Evolutionary conservation across 2,888 invertebrate genomes (phyloP).

Genomic region (Gisinianus flammeolus): DNA sequence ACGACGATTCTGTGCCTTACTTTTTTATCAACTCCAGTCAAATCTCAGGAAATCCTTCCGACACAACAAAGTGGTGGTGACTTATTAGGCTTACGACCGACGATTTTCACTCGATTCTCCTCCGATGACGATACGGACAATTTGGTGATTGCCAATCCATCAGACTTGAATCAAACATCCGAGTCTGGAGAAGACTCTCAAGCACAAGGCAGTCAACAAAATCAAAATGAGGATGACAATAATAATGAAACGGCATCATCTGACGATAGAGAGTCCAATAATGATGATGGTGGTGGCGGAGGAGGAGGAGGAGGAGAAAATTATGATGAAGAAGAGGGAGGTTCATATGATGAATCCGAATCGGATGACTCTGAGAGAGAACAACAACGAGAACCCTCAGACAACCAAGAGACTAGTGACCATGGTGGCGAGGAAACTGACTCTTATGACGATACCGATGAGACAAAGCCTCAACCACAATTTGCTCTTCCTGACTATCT

Average conservation of each 20-base stretch:
- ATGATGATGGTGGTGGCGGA: neutral
- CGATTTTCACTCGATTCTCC: neutral
- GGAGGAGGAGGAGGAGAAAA: conserved; percentile 23
- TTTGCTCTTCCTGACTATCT: conserved; percentile 48
- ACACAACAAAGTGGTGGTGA: neutral
- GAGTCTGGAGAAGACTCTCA: neutral
- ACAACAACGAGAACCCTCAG: conserved; percentile 28
- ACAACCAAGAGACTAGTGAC: conserved; percentile 32
- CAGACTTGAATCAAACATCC: neutral
- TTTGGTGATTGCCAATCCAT: conserved; percentile 15
- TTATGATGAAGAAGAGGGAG: conserved; percentile 42
- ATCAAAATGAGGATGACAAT: conserved; percentile 17
- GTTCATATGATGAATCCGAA: conserved; percentile 38
- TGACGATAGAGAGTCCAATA: neutral
- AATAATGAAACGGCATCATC: neutral
- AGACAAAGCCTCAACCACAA: conserved; percentile 45
- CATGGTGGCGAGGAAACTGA: conserved; percentile 37
- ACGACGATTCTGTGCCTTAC: conserved; percentile 46
- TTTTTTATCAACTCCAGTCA: conserved; percentile 2
- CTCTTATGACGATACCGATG: conserved; percentile 45
- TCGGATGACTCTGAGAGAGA: conserved; percentile 38
- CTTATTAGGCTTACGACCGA: neutral
- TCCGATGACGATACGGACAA: conserved; percentile 32
- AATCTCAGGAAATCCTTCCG: conserved; percentile 27
- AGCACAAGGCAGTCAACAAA: neutral